phyloP scores from a whole-genome alignment of 2,113 vertebrate species.

The Myocastor coypus region DNA sequence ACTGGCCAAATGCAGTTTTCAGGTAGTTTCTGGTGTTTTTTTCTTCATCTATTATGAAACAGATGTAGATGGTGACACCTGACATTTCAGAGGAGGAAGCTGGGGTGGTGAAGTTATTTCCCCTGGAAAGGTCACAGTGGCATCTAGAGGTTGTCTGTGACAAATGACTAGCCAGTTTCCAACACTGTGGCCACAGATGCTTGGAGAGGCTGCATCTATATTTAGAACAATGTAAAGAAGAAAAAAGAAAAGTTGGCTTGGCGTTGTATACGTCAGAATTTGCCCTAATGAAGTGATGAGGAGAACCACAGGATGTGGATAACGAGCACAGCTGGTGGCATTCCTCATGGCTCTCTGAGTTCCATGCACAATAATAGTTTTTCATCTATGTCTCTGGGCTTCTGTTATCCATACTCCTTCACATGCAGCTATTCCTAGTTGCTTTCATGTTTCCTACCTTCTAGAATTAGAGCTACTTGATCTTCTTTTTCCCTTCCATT shows the following conservation, averaged over 20 bases:
- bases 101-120: slow-evolving; percentile 17
- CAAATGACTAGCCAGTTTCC: neutral
- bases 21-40: slow-evolving; percentile 10
- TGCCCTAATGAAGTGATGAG: neutral
- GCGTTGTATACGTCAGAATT: neutral
- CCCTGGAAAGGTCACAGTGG: slow-evolving; percentile 60
- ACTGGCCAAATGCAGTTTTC: slow-evolving; percentile 29
- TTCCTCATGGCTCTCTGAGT: neutral
- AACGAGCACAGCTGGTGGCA: too few species aligned
- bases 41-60: slow-evolving; percentile 23
- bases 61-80: slow-evolving; percentile 39
- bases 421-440: neutral
- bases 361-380: neutral
- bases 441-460: neutral
- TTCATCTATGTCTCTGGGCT: neutral
- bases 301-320: neutral
- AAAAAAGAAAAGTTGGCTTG: neutral
- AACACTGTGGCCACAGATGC: neutral
- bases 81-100: slow-evolving; percentile 62
- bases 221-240: neutral
- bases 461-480: neutral
- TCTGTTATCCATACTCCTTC: fast-evolving
- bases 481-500: neutral
- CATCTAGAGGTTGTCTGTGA: neutral
- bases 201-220: neutral